Evolutionary conservation across 2,888 invertebrate species (phyloP).

Genomic region (Microctonus aethiopoides): DNA sequence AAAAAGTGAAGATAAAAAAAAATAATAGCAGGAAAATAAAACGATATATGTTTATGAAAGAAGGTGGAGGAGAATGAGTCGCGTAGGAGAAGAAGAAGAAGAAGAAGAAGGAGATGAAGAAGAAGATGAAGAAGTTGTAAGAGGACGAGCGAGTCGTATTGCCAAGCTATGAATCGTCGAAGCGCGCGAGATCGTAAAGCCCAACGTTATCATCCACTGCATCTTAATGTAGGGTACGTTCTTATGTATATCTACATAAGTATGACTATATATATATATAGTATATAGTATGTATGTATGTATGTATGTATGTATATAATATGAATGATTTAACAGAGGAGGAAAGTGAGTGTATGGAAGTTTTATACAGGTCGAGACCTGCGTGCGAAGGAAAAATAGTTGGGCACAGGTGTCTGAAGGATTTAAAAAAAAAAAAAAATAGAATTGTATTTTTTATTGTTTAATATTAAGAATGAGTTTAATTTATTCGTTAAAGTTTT

Average conservation of each 20-base stretch:
- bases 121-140: slow-evolving; percentile 49
- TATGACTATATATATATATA: slow-evolving; percentile 38
- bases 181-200: slow-evolving; percentile 67
- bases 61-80: too few relatives aligned
- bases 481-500: too few relatives aligned
- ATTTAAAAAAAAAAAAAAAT: slow-evolving; percentile 61
- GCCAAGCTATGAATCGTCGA: slow-evolving; percentile 63
- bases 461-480: slow-evolving; percentile 44
- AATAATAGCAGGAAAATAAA: too few relatives aligned
- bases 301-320: neutral
- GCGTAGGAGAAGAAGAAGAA: neutral
- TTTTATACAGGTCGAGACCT: slow-evolving; percentile 14
- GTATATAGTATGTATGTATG: slow-evolving; percentile 25
- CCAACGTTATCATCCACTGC: slow-evolving; percentile 62
- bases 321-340: too few relatives aligned
- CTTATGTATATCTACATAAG: slow-evolving; percentile 54
- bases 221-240: slow-evolving; percentile 63
- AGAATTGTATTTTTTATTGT: slow-evolving; percentile 59
- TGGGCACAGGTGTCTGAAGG: slow-evolving; percentile 63
- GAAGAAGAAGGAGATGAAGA: neutral
- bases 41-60: too few relatives aligned
- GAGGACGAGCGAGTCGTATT: slow-evolving; percentile 58
- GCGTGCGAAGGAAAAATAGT: slow-evolving; percentile 45
- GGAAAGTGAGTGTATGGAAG: slow-evolving; percentile 14
- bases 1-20: too few relatives aligned